Conservation (phyloP, 1,140 invertebrate species). For the Pogonognathellus flavescens region DNA sequence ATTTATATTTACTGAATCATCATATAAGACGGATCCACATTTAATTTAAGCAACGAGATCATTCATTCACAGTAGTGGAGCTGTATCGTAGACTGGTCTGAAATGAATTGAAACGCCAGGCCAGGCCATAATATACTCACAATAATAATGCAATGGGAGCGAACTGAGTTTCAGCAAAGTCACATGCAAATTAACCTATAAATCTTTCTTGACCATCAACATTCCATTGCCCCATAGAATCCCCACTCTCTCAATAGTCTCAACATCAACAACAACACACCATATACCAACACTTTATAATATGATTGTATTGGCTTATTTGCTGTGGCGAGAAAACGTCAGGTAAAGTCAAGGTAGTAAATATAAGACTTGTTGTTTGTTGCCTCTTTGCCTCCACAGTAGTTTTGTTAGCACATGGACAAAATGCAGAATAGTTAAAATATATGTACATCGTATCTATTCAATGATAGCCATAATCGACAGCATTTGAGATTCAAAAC, state of each 20-base stretch:
- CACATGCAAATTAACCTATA: slow-evolving; percentile 47
- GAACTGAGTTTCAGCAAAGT: slow-evolving; percentile 15
- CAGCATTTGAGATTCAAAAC: slow-evolving; percentile 7
- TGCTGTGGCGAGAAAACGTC: too few relatives aligned
- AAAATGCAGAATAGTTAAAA: too few relatives aligned
- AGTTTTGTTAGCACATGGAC: too few relatives aligned
- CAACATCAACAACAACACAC: not conserved
- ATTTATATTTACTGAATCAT: slow-evolving; percentile 44
- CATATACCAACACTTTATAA: too few relatives aligned
- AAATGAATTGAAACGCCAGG: not conserved
- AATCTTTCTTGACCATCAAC: slow-evolving; percentile 41
- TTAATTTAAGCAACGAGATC: slow-evolving; percentile 47
- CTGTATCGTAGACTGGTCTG: not conserved
- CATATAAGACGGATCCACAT: not conserved
- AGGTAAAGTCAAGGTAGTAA: too few relatives aligned
- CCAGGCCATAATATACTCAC: too few relatives aligned
- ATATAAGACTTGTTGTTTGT: too few relatives aligned
- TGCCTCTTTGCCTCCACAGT: too few relatives aligned
- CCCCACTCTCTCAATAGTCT: slow-evolving; percentile 1
- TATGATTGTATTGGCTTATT: too few relatives aligned
- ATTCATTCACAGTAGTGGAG: not conserved
- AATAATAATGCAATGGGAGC: not conserved
- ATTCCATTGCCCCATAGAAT: slow-evolving; percentile 46
- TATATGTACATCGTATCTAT: too few relatives aligned
- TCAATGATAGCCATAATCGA: not conserved